phyloP scores from a whole-genome alignment of 92 coral and sea anemone species.

The Micromussa lordhowensis region DNA sequence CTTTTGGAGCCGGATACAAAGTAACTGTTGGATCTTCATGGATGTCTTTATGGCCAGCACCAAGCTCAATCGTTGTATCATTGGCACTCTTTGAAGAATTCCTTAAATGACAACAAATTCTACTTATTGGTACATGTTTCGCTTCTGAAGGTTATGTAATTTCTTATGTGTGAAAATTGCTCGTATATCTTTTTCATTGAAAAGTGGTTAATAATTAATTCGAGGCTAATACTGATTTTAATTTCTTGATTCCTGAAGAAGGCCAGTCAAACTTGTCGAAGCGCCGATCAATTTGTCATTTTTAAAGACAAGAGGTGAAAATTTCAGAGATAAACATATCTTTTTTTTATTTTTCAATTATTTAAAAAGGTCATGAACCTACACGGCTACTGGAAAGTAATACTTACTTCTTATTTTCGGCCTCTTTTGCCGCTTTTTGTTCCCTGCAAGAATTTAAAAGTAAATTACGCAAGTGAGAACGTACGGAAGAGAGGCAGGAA shows the following conservation, averaged over 20 bases:
- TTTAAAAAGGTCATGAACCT: no score
- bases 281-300: no score
- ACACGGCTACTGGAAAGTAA: neutral
- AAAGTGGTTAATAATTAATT: no score
- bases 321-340: no score
- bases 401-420: neutral
- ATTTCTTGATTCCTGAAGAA: no score
- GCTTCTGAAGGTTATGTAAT: neutral
- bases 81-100: neutral
- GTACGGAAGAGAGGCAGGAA: neutral
- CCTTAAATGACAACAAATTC: neutral
- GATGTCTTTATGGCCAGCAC: neutral
- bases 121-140: neutral
- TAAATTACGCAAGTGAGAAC: neutral
- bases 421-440: neutral
- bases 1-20: neutral
- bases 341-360: neutral
- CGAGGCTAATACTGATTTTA: no score
- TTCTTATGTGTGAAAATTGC: neutral
- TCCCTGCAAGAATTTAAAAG: neutral
- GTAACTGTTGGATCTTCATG: neutral
- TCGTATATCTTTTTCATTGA: neutral
- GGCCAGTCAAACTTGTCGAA: no score
- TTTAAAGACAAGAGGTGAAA: no score
- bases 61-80: neutral